Evolutionary conservation across 2,888 invertebrate species (phyloP).

Genomic region (Ichneumoninae sp.): DNA sequence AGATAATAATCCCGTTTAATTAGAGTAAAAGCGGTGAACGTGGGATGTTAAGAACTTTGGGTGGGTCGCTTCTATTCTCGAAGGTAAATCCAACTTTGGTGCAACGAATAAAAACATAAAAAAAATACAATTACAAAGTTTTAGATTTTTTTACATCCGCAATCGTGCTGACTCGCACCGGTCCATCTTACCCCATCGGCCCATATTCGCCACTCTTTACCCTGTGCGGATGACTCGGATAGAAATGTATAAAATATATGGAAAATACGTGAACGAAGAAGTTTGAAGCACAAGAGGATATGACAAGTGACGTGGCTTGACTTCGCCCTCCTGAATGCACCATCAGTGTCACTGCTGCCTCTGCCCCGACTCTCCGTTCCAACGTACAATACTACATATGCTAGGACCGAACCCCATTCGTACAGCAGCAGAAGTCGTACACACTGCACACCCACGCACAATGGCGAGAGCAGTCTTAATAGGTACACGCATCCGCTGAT

Average conservation of each 20-base stretch:
- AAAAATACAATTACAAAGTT: no score
- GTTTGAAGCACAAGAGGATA: constrained; percentile 75
- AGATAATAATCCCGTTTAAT: neutral
- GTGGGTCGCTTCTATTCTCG: no score
- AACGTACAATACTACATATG: constrained; percentile 59
- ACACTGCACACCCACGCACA: constrained; percentile 83
- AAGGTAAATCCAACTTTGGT: no score
- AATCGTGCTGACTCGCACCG: no score
- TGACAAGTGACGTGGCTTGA: constrained; percentile 79
- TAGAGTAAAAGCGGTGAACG: no score
- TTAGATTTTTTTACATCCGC: no score
- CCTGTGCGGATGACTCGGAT: neutral
- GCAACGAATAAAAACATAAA: fast-evolving
- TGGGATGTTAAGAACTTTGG: no score
- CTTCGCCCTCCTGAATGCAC: constrained; percentile 44
- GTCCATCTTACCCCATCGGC: no score
- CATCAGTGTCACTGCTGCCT: constrained; percentile 36
- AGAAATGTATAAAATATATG: neutral
- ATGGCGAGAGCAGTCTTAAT: constrained; percentile 79
- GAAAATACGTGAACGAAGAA: constrained; percentile 18
- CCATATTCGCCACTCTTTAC: no score
- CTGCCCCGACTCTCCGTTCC: constrained; percentile 31
- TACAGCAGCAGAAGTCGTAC: constrained; percentile 71
- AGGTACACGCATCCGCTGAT: constrained; percentile 84
- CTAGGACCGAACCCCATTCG: constrained; percentile 40